Evolutionary conservation across 2,797 vertebrate species (phyloP), one percentile per base, ranked within the genome.

Genomic region (Chrosomus eos): DNA sequence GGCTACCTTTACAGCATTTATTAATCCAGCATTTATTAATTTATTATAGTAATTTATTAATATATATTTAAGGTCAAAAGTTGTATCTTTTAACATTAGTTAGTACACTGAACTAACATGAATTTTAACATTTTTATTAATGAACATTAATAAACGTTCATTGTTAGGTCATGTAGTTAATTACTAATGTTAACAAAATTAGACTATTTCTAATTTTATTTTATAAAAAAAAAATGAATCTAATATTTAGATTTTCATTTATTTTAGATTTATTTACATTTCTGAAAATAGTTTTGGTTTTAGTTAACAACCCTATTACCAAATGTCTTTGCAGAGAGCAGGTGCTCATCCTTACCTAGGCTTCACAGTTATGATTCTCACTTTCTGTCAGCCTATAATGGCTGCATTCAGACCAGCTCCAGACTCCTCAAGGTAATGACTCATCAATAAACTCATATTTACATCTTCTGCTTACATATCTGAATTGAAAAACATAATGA

Each of bases 311-410:
- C n/a, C 14, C 9, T 33, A 23, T 66, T 16, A 64, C 3, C 60
- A 64, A 36, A 48, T 10, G 9, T 80, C 13, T 80, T n/a, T 40
- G 10, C 78, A 97, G 97, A 88, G 67, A 55, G 96, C 96, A 88
- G 95, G 95, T 60, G 93, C 90, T 88, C 97, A 97, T 88, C 94
- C 96, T 0, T 95, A 93, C 88, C 91, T 97, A 0, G 96, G 97
- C 75, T 96, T 95, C 79, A 58, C 88, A 0, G 93, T 97, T 90
- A 93, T 95, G 94, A 86, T 85, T 48, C 87, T 97, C 84, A 89
- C 94, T 33, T 31, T 95, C 85, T 89, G 97, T 80, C 96, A 97
- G 83, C 92, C 91, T 21, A 86, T 97, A 82, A 91, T 95, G 90
- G 96, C 95, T 28, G 88, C 91, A 31, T 92, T 95, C 91, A 93